Conservation (phyloP, 2,797 vertebrate genomes). For the Pipistrellus pygmaeus region DNA sequence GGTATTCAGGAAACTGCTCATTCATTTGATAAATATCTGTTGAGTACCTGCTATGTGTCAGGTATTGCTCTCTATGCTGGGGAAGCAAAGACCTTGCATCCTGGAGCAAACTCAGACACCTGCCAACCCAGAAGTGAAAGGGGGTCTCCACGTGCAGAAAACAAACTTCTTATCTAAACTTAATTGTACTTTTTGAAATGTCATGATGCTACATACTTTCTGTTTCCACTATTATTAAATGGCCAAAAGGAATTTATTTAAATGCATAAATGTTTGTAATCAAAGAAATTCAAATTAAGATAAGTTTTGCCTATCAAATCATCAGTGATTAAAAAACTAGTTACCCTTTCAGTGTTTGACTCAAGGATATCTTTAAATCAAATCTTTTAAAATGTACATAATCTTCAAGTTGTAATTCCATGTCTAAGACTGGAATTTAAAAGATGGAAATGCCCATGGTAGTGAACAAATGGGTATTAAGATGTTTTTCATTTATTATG, state of each 20-base stretch:
- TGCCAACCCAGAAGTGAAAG: neutral
- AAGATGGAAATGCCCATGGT: neutral
- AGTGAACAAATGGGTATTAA: neutral
- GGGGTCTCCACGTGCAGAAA: neutral
- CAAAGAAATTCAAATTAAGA: neutral
- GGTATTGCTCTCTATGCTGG: neutral
- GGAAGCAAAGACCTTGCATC: neutral
- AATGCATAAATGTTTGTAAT: neutral
- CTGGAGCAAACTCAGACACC: too few species aligned
- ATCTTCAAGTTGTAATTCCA: neutral
- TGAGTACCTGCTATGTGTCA: neutral
- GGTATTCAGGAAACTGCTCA: neutral
- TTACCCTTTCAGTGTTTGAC: neutral
- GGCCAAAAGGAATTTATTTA: neutral
- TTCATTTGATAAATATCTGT: neutral
- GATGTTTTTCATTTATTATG: neutral
- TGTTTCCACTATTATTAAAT: neutral
- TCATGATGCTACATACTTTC: neutral
- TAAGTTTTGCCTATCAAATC: neutral
- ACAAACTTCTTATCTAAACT: neutral
- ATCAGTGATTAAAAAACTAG: neutral
- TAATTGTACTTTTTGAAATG: neutral
- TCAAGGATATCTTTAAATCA: conserved; percentile 43
- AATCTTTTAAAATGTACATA: neutral
- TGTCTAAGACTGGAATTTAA: neutral